Percentiles rank a stretch among this genome's conserved stretches.
phyloP scores from a whole-genome alignment of 2,888 invertebrate genomes.

The Parnassius glacialis region DNA sequence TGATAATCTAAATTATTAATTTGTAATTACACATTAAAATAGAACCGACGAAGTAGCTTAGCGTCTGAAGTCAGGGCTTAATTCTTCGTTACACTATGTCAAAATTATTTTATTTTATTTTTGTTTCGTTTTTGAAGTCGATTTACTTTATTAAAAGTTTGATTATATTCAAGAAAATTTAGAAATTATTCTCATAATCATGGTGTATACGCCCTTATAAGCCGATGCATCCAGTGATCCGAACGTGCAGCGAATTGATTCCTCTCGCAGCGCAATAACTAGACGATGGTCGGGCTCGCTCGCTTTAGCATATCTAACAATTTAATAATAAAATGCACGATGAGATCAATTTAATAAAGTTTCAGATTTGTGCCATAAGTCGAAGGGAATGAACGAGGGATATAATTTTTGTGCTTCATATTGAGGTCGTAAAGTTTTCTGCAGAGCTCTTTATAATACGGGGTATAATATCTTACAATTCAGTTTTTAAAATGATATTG shows the following conservation, averaged over 20 bases:
- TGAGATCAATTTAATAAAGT: constrained; percentile 10
- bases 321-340: constrained; percentile 2
- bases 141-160: too few species aligned
- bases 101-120: too few species aligned
- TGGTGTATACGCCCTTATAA: constrained; percentile 5
- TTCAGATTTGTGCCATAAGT: constrained; percentile 6
- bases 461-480: not conserved
- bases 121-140: too few species aligned
- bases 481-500: not conserved
- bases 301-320: not conserved
- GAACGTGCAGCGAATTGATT: constrained; percentile 7
- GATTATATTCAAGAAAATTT: too few species aligned
- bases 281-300: not conserved
- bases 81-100: too few species aligned
- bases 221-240: not conserved
- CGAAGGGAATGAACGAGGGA: constrained; percentile 3
- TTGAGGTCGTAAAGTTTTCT: constrained; percentile 10
- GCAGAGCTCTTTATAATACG: not conserved
- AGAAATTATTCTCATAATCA: not conserved
- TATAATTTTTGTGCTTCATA: constrained; percentile 14
- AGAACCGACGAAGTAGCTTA: too few species aligned
- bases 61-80: too few species aligned
- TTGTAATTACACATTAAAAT: too few species aligned
- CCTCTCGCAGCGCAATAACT: not conserved
- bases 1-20: too few species aligned